Evolutionary conservation across 2,113 vertebrate genomes (phyloP), one percentile per base, ranked within the genome.

Genomic region (Petroica traversi): DNA sequence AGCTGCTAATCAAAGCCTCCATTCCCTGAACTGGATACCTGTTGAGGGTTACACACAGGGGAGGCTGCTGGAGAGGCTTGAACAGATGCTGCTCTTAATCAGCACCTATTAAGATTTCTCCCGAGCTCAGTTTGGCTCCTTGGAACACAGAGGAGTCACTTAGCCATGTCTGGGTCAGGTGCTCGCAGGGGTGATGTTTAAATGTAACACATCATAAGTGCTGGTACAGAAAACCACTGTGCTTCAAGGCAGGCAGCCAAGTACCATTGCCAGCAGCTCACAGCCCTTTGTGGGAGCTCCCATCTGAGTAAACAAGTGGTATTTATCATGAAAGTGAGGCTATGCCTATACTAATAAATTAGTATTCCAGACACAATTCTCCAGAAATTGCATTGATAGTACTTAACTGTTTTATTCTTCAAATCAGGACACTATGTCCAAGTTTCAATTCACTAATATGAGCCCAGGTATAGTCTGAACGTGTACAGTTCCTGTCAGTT

Each of bases 231-330:
- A 94, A 76, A 22, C 78, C 34, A 69, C 77, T 74, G 78, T 87
- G 61, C 57, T 79, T 82, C 74, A 64, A 79, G 94, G 84, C 78
- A 95, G 51, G 26, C 71, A 62, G 89, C 86, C 93, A 95, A 49
- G 33, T 72, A 34, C 46, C 29, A 51, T 23, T 52, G 66, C 84
- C 63, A 94, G 11, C 16, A 69, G 45, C 66, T 85, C 58, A 15
- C 76, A 88, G 84, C 33, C 46, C 34, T 81, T 76, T 9, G 2
- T 58, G 54, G 38, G 59, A 95, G 29, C 38, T 82, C 76, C 61
- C 66, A 72, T 89, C 66, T 69, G 66, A 73, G 67, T 80, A 88
- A 94, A 84, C 57, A 87, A 85, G 58, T 73, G 58, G 89, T 43
- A 91, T 94, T 95, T 96, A 86, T 83, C 26, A 73, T 43, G 78